These are phyloP conservation scores for Matsumurasca onukii DNA, from an alignment of 1,140 invertebrate genomes.

Conservation along the genomic window DNA sequence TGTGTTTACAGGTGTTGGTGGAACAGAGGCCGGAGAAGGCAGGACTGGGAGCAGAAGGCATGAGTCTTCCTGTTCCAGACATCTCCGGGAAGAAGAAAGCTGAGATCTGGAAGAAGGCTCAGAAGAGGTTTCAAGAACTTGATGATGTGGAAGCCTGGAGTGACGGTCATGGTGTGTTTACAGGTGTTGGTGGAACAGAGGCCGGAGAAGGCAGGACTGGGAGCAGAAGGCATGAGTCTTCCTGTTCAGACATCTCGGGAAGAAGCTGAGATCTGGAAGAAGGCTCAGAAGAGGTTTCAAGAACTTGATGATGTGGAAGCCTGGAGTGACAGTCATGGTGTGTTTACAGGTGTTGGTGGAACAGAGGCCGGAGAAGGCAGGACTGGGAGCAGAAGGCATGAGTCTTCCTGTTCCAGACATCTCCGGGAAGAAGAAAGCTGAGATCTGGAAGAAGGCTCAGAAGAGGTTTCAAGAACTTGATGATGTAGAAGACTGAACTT, in stretches of 20 bases:
- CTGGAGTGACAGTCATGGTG: conserved; percentile 25
- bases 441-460: conserved; percentile 50
- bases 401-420: conserved; percentile 44
- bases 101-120: conserved; percentile 50
- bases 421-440: conserved; percentile 47
- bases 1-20: conserved; percentile 47
- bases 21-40: conserved; percentile 45
- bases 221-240: conserved; percentile 41
- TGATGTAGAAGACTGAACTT: too few relatives aligned
- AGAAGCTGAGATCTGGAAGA: conserved; percentile 50
- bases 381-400: conserved; percentile 46
- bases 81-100: conserved; percentile 48
- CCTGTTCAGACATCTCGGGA: conserved; percentile 45
- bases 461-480: conserved; percentile 47
- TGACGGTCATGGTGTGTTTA: conserved; percentile 35
- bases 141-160: too few relatives aligned
- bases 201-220: conserved; percentile 49
- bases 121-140: conserved; percentile 48
- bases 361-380: conserved; percentile 46
- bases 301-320: conserved; percentile 32
- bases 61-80: conserved; percentile 43
- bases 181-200: conserved; percentile 47
- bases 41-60: conserved; percentile 47
- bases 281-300: conserved; percentile 50
- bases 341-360: conserved; percentile 48